phyloP scores from a whole-genome alignment of 2,888 invertebrate genomes.

The Bugulina stolonifera region DNA sequence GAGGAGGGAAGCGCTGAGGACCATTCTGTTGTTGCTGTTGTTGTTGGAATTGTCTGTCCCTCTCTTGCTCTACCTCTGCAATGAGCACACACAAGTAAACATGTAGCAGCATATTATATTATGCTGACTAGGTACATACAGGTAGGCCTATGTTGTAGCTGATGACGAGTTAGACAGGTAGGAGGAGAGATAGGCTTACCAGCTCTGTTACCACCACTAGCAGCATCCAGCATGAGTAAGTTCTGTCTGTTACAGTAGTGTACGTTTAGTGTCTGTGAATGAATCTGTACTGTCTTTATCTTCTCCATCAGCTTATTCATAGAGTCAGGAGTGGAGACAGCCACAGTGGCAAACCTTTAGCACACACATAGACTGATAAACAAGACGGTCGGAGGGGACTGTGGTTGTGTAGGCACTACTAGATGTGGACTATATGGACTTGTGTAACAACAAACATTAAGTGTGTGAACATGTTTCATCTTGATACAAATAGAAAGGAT shows the following conservation, averaged over 20 bases:
- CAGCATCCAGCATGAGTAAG: slow-evolving; percentile 58
- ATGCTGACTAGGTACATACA: too few species aligned
- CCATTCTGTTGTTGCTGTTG: not conserved
- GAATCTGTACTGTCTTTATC: slow-evolving; percentile 86
- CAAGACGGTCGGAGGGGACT: too few species aligned
- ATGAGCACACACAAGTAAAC: too few species aligned
- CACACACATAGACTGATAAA: too few species aligned
- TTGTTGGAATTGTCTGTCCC: not conserved
- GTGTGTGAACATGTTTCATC: too few species aligned
- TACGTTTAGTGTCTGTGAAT: slow-evolving; percentile 89
- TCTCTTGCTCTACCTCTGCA: slow-evolving; percentile 14
- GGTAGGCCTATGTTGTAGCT: too few species aligned
- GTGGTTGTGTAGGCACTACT: too few species aligned
- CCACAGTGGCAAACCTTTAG: slow-evolving; percentile 88
- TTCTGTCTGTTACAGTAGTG: slow-evolving; percentile 91
- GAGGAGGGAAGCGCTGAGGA: not conserved
- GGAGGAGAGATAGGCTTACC: not conserved
- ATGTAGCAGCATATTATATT: too few species aligned
- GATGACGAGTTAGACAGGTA: too few species aligned
- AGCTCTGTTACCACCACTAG: slow-evolving; percentile 26
- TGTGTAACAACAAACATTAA: too few species aligned
- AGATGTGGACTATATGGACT: too few species aligned
- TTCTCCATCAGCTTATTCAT: slow-evolving; percentile 84
- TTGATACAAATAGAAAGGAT: too few species aligned
- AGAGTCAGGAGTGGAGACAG: slow-evolving; percentile 85